Evolutionary conservation across 2,113 vertebrate species (phyloP).

Genomic region (Malurus cyaneus): DNA sequence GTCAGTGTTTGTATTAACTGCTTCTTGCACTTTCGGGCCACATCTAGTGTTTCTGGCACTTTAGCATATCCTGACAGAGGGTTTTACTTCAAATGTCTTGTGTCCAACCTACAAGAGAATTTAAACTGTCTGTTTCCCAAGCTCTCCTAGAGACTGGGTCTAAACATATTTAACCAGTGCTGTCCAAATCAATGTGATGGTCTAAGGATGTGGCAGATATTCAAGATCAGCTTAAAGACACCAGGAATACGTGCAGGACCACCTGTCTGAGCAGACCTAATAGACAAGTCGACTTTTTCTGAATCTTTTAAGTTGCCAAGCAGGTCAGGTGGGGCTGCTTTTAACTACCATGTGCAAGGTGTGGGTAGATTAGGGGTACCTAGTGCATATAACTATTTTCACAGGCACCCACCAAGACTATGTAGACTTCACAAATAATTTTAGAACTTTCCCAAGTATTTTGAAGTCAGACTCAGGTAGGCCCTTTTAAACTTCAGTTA

Average conservation of each 20-base stretch:
- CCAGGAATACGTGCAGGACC: background rate
- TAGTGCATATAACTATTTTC: background rate
- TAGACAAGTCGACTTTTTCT: background rate
- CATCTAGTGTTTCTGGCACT: background rate
- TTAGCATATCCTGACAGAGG: background rate
- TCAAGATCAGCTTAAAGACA: background rate
- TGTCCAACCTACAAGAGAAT: background rate
- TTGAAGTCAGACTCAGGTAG: background rate
- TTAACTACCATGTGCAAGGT: background rate
- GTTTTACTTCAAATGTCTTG: background rate
- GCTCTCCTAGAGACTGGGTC: background rate
- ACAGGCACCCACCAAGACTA: background rate
- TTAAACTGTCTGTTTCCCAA: background rate
- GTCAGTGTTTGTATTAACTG: background rate
- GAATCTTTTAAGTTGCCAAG: background rate
- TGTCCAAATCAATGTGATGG: background rate
- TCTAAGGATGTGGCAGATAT: background rate
- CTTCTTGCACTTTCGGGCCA: background rate
- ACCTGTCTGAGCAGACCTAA: background rate
- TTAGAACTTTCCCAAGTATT: background rate
- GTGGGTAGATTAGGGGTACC: background rate
- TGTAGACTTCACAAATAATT: background rate
- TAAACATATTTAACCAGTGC: background rate
- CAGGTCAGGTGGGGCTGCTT: background rate
- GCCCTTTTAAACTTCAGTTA: background rate